phyloP scores from a whole-genome alignment of 2,797 vertebrate genomes.

The Cyclura pinguis region DNA sequence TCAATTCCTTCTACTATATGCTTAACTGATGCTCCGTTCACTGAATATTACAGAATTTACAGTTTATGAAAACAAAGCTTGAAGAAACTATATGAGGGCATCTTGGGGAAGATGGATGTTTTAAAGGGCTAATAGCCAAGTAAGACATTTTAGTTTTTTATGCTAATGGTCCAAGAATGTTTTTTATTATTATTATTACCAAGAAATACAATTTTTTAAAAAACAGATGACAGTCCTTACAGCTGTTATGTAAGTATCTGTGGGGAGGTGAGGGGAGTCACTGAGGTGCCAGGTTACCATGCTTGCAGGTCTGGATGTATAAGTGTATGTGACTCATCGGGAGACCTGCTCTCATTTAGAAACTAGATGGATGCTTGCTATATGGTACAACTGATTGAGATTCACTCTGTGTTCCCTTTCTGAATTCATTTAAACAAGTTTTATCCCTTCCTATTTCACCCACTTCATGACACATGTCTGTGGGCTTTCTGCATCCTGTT shows the following conservation, averaged over 20 bases:
- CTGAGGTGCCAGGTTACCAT: slow-evolving; percentile 58
- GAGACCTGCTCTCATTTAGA: slow-evolving; percentile 59
- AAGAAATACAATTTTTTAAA: slow-evolving; percentile 79
- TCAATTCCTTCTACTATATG: slow-evolving; percentile 72
- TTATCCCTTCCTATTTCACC: slow-evolving; percentile 57
- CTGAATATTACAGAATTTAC: slow-evolving; percentile 80
- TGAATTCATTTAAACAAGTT: slow-evolving; percentile 38
- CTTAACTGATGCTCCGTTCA: slow-evolving; percentile 69
- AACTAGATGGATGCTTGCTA: slow-evolving; percentile 47
- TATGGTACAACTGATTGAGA: slow-evolving; percentile 43
- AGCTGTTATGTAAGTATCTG: slow-evolving; percentile 74
- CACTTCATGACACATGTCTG: slow-evolving; percentile 7
- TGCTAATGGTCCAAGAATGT: slow-evolving; percentile 76
- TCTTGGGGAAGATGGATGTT: slow-evolving; percentile 65
- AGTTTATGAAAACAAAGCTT: slow-evolving; percentile 77
- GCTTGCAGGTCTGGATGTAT: slow-evolving; percentile 60
- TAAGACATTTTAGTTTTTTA: slow-evolving; percentile 75
- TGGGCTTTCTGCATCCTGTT: slow-evolving; percentile 31
- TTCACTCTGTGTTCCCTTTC: slow-evolving; percentile 63
- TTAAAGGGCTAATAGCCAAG: slow-evolving; percentile 70
- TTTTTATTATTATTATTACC: slow-evolving; percentile 73
- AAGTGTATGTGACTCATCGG: slow-evolving; percentile 64
- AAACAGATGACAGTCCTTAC: slow-evolving; percentile 74
- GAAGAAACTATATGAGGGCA: slow-evolving; percentile 76
- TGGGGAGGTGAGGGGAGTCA: slow-evolving; percentile 53